These are phyloP conservation scores for Chelon auratus DNA, from an alignment of 2,797 vertebrate genomes.

Conservation along the genomic window DNA sequence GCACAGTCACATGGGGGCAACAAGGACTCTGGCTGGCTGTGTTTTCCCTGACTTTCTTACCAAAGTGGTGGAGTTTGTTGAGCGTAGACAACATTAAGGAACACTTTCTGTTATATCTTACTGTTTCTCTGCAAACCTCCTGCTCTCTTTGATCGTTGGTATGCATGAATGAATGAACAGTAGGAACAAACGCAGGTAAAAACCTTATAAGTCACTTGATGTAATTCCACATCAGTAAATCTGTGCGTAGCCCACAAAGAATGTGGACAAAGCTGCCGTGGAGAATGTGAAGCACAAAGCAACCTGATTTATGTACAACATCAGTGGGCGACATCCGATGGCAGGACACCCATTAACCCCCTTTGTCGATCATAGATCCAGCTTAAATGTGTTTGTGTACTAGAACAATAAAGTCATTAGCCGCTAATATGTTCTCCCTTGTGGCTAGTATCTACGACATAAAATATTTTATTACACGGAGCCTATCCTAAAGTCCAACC, in stretches of 20 bases:
- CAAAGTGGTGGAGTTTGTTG: neutral
- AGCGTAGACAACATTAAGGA: neutral
- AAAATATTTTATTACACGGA: slow-evolving; percentile 11
- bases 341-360: neutral
- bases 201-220: too few species aligned
- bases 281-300: neutral
- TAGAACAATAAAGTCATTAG: slow-evolving; percentile 15
- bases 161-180: neutral
- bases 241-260: neutral
- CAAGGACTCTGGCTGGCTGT: neutral
- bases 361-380: too few species aligned
- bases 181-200: too few species aligned
- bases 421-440: neutral
- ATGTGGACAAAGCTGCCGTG: neutral
- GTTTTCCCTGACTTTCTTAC: neutral
- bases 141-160: too few species aligned
- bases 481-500: neutral
- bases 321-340: neutral
- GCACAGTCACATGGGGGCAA: neutral
- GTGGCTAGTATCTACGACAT: neutral
- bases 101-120: neutral
- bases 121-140: neutral
- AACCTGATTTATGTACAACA: neutral
- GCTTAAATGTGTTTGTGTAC: neutral
- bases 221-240: neutral